A percentile compares a stretch with the other conserved stretches of the same genome.
phyloP scores from a whole-genome alignment of 2,888 invertebrate genomes.

The Caenorhabditis parvicauda region DNA sequence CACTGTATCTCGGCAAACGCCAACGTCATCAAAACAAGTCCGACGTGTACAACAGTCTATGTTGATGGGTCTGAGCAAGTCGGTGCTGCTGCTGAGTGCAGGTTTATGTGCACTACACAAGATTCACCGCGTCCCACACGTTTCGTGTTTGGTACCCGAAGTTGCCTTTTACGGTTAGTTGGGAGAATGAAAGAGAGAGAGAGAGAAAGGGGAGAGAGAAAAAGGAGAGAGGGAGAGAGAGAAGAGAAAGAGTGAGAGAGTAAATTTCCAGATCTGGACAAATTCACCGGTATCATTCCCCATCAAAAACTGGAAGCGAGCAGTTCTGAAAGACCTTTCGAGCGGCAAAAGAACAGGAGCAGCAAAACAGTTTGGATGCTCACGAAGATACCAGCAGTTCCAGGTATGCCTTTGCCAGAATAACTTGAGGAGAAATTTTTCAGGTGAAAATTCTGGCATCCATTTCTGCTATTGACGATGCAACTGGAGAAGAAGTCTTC shows the following conservation, averaged over 20 bases:
- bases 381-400: too few relatives aligned
- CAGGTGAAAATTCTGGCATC: too few relatives aligned
- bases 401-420: too few relatives aligned
- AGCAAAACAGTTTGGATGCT: not conserved
- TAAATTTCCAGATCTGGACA: not conserved
- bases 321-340: not conserved
- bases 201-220: not conserved
- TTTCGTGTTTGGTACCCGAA: not conserved
- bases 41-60: conserved; percentile 45
- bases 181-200: not conserved
- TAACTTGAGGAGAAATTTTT: too few relatives aligned
- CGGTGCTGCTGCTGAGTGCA: conserved; percentile 19
- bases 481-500: too few relatives aligned
- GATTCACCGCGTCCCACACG: conserved; percentile 4
- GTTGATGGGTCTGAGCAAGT: conserved; percentile 14
- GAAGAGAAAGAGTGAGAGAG: not conserved
- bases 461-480: too few relatives aligned
- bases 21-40: conserved; percentile 54
- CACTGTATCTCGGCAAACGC: conserved; percentile 54
- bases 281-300: too few relatives aligned
- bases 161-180: conserved; percentile 4
- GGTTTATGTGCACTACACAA: conserved; percentile 11
- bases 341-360: not conserved
- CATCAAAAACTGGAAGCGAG: not conserved
- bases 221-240: not conserved